Percentiles rank a stretch among this genome's conserved stretches.
These are phyloP conservation scores for Gnathonemus echidnorhynchus DNA, from an alignment of 2,113 vertebrate genomes.

Conservation along the genomic window DNA sequence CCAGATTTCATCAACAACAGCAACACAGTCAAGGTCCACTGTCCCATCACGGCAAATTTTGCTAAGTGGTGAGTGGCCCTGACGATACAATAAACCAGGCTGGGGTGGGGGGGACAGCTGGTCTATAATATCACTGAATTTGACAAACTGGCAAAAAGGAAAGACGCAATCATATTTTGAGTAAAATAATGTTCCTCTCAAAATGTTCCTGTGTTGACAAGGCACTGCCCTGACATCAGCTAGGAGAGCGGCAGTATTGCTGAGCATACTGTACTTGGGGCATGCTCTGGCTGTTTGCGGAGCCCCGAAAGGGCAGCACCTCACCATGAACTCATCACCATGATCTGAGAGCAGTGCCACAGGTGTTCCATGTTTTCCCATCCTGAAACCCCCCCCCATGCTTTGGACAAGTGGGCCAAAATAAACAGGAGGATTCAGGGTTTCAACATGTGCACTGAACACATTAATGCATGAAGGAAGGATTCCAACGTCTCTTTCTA, in stretches of 20 bases:
- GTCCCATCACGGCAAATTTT: not conserved
- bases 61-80: not conserved
- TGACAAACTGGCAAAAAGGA: not conserved
- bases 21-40: not conserved
- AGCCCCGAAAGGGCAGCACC: not conserved
- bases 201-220: not conserved
- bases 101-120: not conserved
- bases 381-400: not conserved
- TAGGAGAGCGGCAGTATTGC: not conserved
- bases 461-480: not conserved
- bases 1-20: not conserved
- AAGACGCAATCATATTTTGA: not conserved
- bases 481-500: not conserved
- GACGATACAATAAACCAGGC: not conserved
- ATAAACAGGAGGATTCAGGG: not conserved
- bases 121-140: not conserved
- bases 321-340: not conserved
- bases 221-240: not conserved
- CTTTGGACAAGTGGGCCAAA: not conserved
- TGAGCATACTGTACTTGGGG: not conserved
- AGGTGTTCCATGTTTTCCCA: not conserved
- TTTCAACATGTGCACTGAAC: not conserved
- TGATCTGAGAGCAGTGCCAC: not conserved
- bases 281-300: not conserved
- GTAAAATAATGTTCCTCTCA: not conserved